Evolutionary conservation across 1,140 invertebrate species (phyloP).

Genomic region (Platyscapa corneri): DNA sequence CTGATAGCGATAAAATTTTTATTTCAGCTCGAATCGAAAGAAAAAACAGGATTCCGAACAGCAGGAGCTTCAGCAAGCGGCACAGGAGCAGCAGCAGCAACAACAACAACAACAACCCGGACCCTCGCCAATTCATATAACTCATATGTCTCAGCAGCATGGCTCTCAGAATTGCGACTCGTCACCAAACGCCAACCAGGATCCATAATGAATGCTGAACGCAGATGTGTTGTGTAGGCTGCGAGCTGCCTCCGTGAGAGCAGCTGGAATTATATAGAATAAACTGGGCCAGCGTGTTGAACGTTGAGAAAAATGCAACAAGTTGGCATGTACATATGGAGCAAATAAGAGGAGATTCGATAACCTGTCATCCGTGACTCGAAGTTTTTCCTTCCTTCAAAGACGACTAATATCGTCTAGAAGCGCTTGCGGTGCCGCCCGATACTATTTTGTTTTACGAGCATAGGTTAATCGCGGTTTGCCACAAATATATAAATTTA

Average conservation of each 20-base stretch:
- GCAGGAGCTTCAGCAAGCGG: slow-evolving; percentile 58
- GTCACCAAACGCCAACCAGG: slow-evolving; percentile 68
- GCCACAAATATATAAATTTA: background rate
- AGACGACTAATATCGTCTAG: background rate
- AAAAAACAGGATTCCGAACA: slow-evolving; percentile 48
- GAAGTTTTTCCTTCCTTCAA: slow-evolving; percentile 52
- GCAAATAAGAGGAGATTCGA: slow-evolving; percentile 54
- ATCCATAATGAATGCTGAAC: slow-evolving; percentile 69
- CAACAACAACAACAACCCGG: slow-evolving; percentile 53
- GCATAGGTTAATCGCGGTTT: slow-evolving; percentile 8
- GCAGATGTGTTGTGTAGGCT: slow-evolving; percentile 11
- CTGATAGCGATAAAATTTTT: background rate
- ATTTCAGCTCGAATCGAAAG: slow-evolving; percentile 5
- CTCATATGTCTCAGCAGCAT: slow-evolving; percentile 58
- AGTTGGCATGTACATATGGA: slow-evolving; percentile 65
- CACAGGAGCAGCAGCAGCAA: slow-evolving; percentile 56
- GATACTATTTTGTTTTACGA: slow-evolving; percentile 16
- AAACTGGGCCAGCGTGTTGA: slow-evolving; percentile 60
- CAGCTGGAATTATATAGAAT: slow-evolving; percentile 60
- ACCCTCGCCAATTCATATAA: slow-evolving; percentile 60
- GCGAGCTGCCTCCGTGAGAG: slow-evolving; percentile 60
- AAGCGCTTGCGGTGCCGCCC: slow-evolving; percentile 11
- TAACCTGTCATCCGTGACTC: slow-evolving; percentile 56
- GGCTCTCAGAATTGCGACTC: slow-evolving; percentile 63
- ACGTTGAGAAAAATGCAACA: slow-evolving; percentile 53